phyloP scores from a whole-genome alignment of 2,113 vertebrate genomes.

The Talpa occidentalis region DNA sequence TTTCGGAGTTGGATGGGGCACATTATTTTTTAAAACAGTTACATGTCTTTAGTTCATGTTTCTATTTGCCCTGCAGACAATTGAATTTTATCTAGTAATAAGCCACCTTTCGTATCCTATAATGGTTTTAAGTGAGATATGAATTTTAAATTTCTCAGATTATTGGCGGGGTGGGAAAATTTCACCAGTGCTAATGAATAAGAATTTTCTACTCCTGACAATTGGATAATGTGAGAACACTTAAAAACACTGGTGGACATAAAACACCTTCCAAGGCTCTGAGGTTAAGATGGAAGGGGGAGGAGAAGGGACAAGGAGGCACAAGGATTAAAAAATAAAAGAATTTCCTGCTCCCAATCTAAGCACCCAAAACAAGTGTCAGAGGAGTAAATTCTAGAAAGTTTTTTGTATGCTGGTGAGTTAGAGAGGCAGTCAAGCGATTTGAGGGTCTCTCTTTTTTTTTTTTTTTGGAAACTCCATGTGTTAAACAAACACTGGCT shows the following conservation, averaged over 20 bases:
- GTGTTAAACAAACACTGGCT: background rate
- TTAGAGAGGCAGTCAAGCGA: background rate
- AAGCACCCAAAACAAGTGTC: background rate
- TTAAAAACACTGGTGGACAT: no score
- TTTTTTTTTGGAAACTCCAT: background rate
- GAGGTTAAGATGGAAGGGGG: no score
- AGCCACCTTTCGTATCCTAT: constrained; percentile 42
- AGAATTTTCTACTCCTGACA: background rate
- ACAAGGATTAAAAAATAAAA: no score
- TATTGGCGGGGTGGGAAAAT: background rate
- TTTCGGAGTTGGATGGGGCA: background rate
- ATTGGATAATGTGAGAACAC: no score
- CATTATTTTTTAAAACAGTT: background rate
- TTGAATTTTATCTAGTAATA: constrained; percentile 21
- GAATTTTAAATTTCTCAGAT: constrained; percentile 22
- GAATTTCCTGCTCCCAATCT: background rate
- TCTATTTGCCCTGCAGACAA: background rate
- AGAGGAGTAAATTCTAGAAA: constrained; percentile 14
- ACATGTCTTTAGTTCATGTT: background rate
- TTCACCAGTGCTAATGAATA: background rate
- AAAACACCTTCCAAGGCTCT: no score
- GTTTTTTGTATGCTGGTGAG: constrained; percentile 49
- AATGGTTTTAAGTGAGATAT: background rate
- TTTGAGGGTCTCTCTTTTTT: background rate
- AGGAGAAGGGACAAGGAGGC: no score